Evolutionary conservation across 1,140 invertebrate genomes (phyloP), one percentile per base, ranked within the genome.

Genomic region (Cyphomyrmex costatus): DNA sequence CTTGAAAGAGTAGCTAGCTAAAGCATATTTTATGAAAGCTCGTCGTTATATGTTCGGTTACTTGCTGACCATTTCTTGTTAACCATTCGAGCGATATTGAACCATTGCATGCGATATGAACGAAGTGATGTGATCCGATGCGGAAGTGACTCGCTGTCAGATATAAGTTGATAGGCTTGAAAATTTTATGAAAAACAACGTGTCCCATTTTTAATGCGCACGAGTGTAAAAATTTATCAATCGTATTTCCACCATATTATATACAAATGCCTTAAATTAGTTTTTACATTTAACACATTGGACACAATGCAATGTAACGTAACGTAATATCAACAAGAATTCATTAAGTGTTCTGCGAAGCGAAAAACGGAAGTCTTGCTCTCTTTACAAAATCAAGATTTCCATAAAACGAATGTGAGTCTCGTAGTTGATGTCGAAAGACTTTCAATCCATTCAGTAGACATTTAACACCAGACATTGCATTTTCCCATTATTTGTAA

Each of bases 401-500:
- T 71, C 78, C 36, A 42, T 58, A 46, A 58, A 42, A 36, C 3
- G 21, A 56, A 21, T n/a, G 42, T 4, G n/a, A 36, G 21, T 46
- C 33, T 58, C 49, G 21, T 42, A 16, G n/a, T 16, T 36, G 53
- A 73, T 82, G 79, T 82, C 66, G 79, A 58, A 82, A 82, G 68
- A 10, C 21, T 19, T 66, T 71, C 79, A 56, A 71, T 71, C 36
- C 30, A 56, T 53, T 68, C 21, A 10, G 10, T 14, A 21, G 16
- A 30, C 68, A 46, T 21, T 70, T 30, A 14, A 33, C 8, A 7
- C 8, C n/a, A 21, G 61, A 24, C n/a, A 60, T 12, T 51, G 53
- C 51, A 56, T 86, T 89, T 89, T 73, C 78, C 33, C 85, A 88
- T 89, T 86, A 83, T 86, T 88, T 74, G 84, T 79, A 78, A 87